Percentiles rank a stretch among this genome's conserved stretches.
Evolutionary conservation across 1,140 invertebrate species (phyloP).

Genomic region (Heliconius melpomene): DNA sequence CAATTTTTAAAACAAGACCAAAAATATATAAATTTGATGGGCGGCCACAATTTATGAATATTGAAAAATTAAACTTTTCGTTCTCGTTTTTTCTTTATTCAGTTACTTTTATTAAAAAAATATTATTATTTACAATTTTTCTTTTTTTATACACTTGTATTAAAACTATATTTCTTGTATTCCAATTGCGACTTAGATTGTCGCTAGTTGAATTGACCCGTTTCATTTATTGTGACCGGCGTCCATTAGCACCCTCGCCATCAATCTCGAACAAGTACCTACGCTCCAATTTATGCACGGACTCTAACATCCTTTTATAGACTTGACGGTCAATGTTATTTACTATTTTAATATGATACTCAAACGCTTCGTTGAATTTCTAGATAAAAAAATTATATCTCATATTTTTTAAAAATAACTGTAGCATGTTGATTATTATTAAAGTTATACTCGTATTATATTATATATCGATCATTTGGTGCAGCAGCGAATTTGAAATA

Average conservation of each 20-base stretch:
- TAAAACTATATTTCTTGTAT: not conserved
- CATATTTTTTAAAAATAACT: not conserved
- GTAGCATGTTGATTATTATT: no score
- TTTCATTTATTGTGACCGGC: slow-evolving; percentile 38
- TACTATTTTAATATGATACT: slow-evolving; percentile 3
- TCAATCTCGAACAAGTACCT: slow-evolving; percentile 28
- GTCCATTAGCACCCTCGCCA: slow-evolving; percentile 35
- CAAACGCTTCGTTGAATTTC: not conserved
- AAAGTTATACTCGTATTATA: no score
- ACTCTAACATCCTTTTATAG: slow-evolving; percentile 23
- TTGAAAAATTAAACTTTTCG: no score
- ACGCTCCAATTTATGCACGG: slow-evolving; percentile 35
- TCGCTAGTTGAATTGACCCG: slow-evolving; percentile 34
- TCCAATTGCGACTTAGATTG: slow-evolving; percentile 32
- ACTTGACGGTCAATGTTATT: slow-evolving; percentile 18
- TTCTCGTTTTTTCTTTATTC: no score
- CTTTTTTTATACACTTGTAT: not conserved
- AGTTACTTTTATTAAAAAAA: not conserved
- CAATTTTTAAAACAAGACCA: no score
- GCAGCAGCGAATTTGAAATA: no score
- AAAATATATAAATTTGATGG: no score
- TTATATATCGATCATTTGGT: no score
- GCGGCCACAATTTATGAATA: no score
- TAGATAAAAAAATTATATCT: not conserved
- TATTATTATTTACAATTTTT: not conserved